phyloP scores from a whole-genome alignment of 1,140 invertebrate genomes.

The Euglossa dilemma region DNA sequence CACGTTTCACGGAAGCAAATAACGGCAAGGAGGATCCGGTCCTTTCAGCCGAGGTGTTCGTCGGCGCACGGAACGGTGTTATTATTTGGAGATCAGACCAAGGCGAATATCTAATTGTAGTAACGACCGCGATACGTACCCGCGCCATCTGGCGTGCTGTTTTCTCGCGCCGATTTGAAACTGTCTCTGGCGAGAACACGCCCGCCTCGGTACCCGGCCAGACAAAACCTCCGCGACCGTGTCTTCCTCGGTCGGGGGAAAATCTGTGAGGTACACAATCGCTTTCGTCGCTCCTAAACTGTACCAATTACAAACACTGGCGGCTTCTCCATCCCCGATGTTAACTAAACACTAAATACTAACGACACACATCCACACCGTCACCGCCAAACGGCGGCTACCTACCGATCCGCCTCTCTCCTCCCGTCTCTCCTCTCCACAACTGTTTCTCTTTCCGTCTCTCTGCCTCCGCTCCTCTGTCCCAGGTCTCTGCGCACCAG shows the following conservation, averaged over 20 bases:
- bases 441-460: background rate
- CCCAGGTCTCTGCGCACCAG: background rate
- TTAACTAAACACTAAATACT: conserved; percentile 82
- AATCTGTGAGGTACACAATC: conserved; percentile 81
- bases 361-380: conserved; percentile 74
- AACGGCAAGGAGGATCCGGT: conserved; percentile 21
- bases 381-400: conserved; percentile 25
- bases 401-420: conserved; percentile 9
- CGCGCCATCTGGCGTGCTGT: conserved; percentile 77
- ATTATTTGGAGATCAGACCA: conserved; percentile 79
- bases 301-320: conserved; percentile 82
- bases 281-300: conserved; percentile 79
- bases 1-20: background rate
- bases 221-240: conserved; percentile 60
- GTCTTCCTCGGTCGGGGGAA: conserved; percentile 54
- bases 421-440: background rate
- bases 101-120: conserved; percentile 75
- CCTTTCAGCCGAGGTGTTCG: conserved; percentile 35
- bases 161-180: conserved; percentile 62
- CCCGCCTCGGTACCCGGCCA: background rate
- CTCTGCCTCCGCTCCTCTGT: background rate
- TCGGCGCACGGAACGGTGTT: conserved; percentile 61
- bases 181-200: conserved; percentile 32
- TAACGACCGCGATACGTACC: conserved; percentile 77
- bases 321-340: conserved; percentile 76